Evolutionary conservation across 2,113 vertebrate genomes (phyloP), one percentile per base, ranked within the genome.

Genomic region (Pandion haliaetus): DNA sequence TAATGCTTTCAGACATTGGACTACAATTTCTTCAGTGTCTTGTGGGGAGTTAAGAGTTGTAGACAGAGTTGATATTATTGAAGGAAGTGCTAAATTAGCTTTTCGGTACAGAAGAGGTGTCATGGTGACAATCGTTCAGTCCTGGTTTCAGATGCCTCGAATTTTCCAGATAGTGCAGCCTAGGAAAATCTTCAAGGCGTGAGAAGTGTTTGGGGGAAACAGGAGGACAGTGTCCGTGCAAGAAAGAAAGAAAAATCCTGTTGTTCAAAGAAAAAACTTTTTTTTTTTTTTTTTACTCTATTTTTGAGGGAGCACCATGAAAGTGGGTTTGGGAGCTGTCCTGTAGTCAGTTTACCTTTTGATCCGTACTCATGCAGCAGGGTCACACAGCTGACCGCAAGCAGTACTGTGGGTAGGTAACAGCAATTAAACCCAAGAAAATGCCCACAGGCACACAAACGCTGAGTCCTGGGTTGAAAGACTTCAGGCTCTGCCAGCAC

Each of bases 341-440:
- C 44, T 34, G 63, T 24, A 17, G 31, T 21, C 0, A 2, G 4
- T 26, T 65, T 80, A n/a, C 57, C 24, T 17, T 67, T n/a, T 70
- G 55, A n/a, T 58, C 7, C 2, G 1, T 42, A 13, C 12, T 58
- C 10, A 3, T 1, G 6, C 12, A 44, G 12, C 34, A 40, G 42
- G 65, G 29, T 57, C 32, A 40, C 16, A 6, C 6, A 6, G 62
- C 24, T 24, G 36, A 36, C 23, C 2, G 1, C 58, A 40, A 67
- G 52, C 47, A n/a, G 24, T 32, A 3, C 34, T 32, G 4, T 12
- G 18, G 18, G 38, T 40, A 42, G 26, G 6, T 42, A 25, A 49
- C 12, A 32, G 29, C 23, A 52, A 40, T 31, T 77, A 72, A 86
- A 73, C 17, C 55, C 44, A 34, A 52, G 23, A 26, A 88, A 81